Base-by-base conservation (phyloP, 2,888 invertebrate genomes). In the Xestia sexstrigata region DNA sequence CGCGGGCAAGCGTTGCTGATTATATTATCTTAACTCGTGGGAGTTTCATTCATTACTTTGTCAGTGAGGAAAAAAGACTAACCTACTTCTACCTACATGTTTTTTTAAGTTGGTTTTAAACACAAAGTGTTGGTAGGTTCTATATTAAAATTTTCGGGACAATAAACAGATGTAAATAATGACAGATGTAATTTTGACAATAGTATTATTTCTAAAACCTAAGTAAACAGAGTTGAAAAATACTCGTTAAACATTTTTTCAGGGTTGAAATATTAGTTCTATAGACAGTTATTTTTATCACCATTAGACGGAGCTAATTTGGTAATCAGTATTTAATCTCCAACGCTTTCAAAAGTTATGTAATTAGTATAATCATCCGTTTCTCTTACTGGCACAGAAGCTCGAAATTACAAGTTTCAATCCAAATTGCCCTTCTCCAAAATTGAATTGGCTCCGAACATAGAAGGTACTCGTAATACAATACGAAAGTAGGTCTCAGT, bases 401-500 rank as follows among this genome's bases (percentile, higher is more conserved):
- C 39, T 11, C 39, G 26, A 78, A 52, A 76, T 66, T 39, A 66
- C 20, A 63, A 69, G 20, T 49, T 62, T 45, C 8, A 58, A 42
- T 52, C 6, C 26, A 5, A 62, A 67, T 68, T 35, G 52, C 67
- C 17, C 20, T 73, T 52, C 42, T 45, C 30, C 49, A 58, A 70
- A 63, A 70, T 71, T 60, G 30, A 42, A 72, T 79, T 70, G 26
- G 15, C 42, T 69, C 39, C 30, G 26, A 69, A 30, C 58, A 49
- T 67, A 76, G 39, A 58, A 23, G 39, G 13, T 42, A 17, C 60
- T 42, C 55, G 23, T 77, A 62, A 77, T 62, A 79, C 55, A 75
- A 55, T 75, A 58, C 47, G 47, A 77, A 81, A 81, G 62, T 81
- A 49, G 82, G 67, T 63, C 82, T 63, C 71, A 13, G 78, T 63